These are phyloP conservation scores for Cotesia congregata DNA, from an alignment of 2,888 invertebrate species.

Conservation along the genomic window DNA sequence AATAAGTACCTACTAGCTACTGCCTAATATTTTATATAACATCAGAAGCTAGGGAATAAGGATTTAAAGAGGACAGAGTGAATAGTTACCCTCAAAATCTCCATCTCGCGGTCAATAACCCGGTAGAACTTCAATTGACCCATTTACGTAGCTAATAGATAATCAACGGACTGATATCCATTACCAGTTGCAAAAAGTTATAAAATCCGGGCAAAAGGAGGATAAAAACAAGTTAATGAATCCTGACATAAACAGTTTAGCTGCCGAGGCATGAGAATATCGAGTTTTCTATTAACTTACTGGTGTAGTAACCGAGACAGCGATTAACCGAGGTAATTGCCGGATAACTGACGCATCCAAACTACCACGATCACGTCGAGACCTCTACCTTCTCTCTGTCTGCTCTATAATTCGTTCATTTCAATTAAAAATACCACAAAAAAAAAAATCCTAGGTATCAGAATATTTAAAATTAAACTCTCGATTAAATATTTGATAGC, in stretches of 20 bases:
- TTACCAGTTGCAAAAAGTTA: slow-evolving; percentile 43
- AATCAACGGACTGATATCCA: slow-evolving; percentile 57
- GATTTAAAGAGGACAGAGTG: background rate
- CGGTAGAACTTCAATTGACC: slow-evolving; percentile 52
- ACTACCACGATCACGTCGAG: slow-evolving; percentile 7
- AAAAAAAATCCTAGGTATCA: background rate
- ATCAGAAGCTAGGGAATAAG: background rate
- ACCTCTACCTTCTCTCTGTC: background rate
- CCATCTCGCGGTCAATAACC: slow-evolving; percentile 1
- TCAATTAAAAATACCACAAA: background rate
- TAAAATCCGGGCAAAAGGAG: background rate
- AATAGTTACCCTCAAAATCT: background rate
- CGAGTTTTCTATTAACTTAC: slow-evolving; percentile 42
- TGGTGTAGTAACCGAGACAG: slow-evolving; percentile 13
- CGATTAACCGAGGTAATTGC: slow-evolving; percentile 37
- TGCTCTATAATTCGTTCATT: background rate
- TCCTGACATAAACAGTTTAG: slow-evolving; percentile 34
- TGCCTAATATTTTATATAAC: slow-evolving; percentile 14
- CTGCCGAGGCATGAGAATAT: slow-evolving; percentile 25
- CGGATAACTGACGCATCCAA: slow-evolving; percentile 20
- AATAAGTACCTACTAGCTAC: background rate
- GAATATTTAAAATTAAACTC: too few relatives aligned
- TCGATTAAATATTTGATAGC: background rate
- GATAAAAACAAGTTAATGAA: slow-evolving; percentile 11
- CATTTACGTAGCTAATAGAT: slow-evolving; percentile 59